Conservation (phyloP, 2,888 invertebrate genomes). For the Thecocarcelia acutangulata region DNA sequence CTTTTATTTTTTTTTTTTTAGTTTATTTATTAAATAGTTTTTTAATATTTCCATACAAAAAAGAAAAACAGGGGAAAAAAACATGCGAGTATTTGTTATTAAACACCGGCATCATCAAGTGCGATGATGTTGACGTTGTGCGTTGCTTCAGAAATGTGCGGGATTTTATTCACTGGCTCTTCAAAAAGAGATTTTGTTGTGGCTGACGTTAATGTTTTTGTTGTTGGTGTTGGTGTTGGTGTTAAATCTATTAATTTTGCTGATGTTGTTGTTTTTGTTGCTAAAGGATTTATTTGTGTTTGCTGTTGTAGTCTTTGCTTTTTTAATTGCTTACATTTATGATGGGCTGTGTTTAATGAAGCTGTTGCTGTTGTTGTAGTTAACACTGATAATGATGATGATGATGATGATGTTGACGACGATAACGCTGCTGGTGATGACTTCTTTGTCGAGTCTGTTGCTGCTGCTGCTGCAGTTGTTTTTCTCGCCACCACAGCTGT, state of each 20-base stretch:
- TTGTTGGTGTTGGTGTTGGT: background rate
- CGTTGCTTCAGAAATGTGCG: conserved; percentile 14
- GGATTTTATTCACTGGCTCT: conserved; percentile 14
- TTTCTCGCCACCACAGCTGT: conserved; percentile 41
- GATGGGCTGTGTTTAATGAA: conserved; percentile 26
- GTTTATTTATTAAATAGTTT: conserved; percentile 18
- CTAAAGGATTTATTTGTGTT: conserved; percentile 18
- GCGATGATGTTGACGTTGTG: conserved; percentile 11
- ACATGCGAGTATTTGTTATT: conserved; percentile 38
- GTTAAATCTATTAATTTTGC: conserved; percentile 1
- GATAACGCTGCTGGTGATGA: conserved; percentile 1
- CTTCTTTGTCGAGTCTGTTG: conserved; percentile 13
- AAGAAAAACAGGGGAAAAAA: background rate
- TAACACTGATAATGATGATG: background rate
- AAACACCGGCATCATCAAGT: conserved; percentile 22
- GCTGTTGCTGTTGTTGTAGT: conserved; percentile 21
- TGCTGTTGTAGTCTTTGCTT: conserved; percentile 21
- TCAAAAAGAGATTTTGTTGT: conserved; percentile 3
- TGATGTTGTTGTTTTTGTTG: conserved; percentile 18
- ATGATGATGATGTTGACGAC: background rate
- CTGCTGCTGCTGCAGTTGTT: conserved; percentile 17
- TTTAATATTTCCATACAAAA: conserved; percentile 11
- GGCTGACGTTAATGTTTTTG: background rate
- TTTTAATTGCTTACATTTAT: conserved; percentile 56
- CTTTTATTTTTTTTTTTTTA: background rate